These are phyloP conservation scores for Lepus americanus DNA, from an alignment of 2,113 vertebrate genomes.

Conservation along the genomic window DNA sequence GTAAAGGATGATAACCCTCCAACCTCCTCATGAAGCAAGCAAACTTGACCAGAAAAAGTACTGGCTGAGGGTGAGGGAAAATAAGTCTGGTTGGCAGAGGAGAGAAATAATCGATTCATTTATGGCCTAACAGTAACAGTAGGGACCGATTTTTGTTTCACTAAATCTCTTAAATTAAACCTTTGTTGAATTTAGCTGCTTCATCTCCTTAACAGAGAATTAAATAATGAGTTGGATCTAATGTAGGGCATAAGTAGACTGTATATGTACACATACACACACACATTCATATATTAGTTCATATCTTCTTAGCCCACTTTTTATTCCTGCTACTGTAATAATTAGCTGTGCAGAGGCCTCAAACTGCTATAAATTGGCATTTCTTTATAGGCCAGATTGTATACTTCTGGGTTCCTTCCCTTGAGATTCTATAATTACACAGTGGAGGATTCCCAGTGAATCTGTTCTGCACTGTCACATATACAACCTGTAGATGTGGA, in stretches of 20 bases:
- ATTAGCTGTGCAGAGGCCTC: background rate
- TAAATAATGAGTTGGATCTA: background rate
- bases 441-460: background rate
- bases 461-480: background rate
- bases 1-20: background rate
- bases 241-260: background rate
- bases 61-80: background rate
- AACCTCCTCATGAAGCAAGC: background rate
- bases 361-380: background rate
- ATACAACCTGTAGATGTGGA: background rate
- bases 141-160: background rate
- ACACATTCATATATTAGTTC: background rate
- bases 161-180: background rate
- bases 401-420: background rate
- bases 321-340: background rate
- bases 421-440: background rate
- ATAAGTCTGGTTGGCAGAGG: background rate
- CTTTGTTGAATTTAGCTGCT: background rate
- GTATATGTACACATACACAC: background rate
- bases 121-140: background rate
- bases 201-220: background rate
- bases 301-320: background rate
- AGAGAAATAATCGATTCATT: background rate
- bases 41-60: background rate
- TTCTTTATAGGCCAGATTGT: background rate